Evolutionary conservation across 2,113 vertebrate species (phyloP).

Genomic region (Sinosuthora webbiana): DNA sequence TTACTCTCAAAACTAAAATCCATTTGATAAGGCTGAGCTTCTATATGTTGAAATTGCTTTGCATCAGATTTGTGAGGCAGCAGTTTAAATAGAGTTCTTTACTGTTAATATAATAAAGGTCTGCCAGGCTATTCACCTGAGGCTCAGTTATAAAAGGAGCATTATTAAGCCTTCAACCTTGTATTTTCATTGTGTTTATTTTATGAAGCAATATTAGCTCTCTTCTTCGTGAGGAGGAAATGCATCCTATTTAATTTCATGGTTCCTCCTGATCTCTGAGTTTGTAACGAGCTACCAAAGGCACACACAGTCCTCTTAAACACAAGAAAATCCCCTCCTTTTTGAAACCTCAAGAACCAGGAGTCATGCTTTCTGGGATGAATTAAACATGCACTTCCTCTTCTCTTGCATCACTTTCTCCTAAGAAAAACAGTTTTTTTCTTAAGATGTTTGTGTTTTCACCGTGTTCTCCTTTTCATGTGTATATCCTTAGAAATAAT

Average conservation of each 20-base stretch:
- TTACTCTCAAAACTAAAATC: neutral
- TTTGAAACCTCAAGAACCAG: neutral
- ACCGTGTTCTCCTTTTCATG: neutral
- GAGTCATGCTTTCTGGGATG: neutral
- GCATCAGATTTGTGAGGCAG: neutral
- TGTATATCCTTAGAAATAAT: neutral
- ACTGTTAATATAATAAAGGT: neutral
- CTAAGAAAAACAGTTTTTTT: neutral
- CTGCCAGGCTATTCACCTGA: neutral
- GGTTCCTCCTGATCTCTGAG: neutral
- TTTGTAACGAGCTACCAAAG: neutral
- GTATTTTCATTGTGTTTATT: slow-evolving; percentile 23
- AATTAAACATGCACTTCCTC: neutral
- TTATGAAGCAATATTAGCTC: neutral
- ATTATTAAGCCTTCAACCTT: slow-evolving; percentile 3
- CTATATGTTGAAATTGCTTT: neutral
- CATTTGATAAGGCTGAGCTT: neutral
- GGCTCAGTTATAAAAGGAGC: neutral
- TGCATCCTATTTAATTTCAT: neutral
- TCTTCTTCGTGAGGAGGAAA: neutral
- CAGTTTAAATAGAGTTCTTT: neutral
- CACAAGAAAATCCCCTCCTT: neutral
- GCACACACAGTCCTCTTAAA: neutral
- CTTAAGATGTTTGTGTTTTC: neutral
- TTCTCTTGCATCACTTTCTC: neutral